A percentile compares a stretch with the other conserved stretches of the same genome.
phyloP scores from a whole-genome alignment of 2,888 invertebrate species.

The Drosophila meridionalis region DNA sequence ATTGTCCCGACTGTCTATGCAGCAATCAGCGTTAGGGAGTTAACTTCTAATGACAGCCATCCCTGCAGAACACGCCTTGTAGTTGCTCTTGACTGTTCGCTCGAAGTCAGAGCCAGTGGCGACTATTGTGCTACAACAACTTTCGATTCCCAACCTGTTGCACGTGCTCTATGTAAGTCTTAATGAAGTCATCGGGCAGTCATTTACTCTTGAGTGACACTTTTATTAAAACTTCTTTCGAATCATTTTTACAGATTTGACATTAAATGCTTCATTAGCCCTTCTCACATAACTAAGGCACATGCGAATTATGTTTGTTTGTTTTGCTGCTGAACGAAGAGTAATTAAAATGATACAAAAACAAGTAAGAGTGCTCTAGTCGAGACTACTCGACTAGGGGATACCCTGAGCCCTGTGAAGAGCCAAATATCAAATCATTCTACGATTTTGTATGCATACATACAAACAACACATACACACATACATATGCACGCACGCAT shows the following conservation, averaged over 20 bases:
- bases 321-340: constrained; percentile 10
- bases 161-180: not conserved
- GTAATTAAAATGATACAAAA: constrained; percentile 10
- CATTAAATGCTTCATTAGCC: constrained; percentile 42
- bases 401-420: no score
- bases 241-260: constrained; percentile 23
- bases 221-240: constrained; percentile 42
- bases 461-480: no score
- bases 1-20: constrained; percentile 33
- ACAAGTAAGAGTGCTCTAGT: no score
- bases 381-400: no score
- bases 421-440: no score
- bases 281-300: constrained; percentile 49
- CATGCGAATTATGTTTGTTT: constrained; percentile 35
- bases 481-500: no score
- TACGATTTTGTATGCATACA: no score
- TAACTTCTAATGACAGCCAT: constrained; percentile 35
- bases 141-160: constrained; percentile 15
- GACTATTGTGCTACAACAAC: not conserved
- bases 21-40: constrained; percentile 31
- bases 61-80: constrained; percentile 17
- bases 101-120: constrained; percentile 12
- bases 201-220: not conserved
- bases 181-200: not conserved
- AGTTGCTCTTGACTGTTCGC: constrained; percentile 21